A percentile compares a stretch with the other conserved stretches of the same genome.
phyloP scores from a whole-genome alignment of 2,113 vertebrate genomes.

The Artemisiospiza belli region DNA sequence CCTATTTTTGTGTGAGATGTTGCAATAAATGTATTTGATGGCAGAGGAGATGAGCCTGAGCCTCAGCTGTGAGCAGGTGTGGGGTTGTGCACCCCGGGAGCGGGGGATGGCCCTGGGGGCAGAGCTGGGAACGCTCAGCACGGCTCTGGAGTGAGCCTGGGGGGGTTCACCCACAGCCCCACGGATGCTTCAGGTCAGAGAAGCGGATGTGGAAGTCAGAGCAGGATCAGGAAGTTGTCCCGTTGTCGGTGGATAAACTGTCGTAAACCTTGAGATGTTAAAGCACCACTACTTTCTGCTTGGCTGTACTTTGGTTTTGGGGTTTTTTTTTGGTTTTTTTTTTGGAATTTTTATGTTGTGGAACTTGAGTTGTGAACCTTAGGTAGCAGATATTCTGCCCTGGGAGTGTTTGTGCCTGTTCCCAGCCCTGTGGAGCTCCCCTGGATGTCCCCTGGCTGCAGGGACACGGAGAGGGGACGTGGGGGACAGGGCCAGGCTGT shows the following conservation, averaged over 20 bases:
- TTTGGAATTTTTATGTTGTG: conserved; percentile 1
- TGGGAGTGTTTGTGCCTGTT: not conserved
- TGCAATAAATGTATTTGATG: conserved; percentile 78
- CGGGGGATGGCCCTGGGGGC: rapidly evolving
- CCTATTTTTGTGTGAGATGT: conserved; percentile 79
- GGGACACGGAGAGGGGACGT: rapidly evolving
- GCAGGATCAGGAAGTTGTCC: not conserved
- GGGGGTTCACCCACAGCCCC: rapidly evolving
- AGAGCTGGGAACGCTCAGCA: not conserved
- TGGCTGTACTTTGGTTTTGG: not conserved
- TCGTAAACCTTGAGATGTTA: not conserved
- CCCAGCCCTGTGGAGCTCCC: not conserved
- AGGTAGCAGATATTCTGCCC: conserved; percentile 32
- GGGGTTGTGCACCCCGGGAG: not conserved
- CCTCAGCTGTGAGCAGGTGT: not conserved
- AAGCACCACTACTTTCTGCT: not conserved
- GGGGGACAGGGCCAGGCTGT: not conserved
- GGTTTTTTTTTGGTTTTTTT: not conserved
- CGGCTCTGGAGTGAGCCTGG: rapidly evolving
- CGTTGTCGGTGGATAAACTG: not conserved
- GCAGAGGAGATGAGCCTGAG: not conserved
- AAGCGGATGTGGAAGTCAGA: not conserved
- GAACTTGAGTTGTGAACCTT: not conserved
- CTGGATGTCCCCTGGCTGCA: not conserved
- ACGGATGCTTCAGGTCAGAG: not conserved